Conservation (phyloP, 2,888 invertebrate genomes). For the Orchestes rusci region DNA sequence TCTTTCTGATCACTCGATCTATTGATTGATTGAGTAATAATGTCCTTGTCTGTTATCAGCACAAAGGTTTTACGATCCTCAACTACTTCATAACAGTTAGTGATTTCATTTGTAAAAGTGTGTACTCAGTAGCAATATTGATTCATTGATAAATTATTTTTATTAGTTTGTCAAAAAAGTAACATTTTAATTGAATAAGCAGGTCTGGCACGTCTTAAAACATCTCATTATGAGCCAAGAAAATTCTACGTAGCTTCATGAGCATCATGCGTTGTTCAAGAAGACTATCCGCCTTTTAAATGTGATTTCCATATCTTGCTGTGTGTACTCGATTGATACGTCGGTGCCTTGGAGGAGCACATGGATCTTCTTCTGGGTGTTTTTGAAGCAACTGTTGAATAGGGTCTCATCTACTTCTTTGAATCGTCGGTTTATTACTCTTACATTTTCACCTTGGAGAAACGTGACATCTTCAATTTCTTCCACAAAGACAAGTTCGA, state of each 20-base stretch:
- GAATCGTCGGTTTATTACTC: slow-evolving; percentile 36
- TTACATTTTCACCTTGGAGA: slow-evolving; percentile 33
- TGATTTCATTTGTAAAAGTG: too few relatives aligned
- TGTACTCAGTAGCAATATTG: too few relatives aligned
- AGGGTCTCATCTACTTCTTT: slow-evolving; percentile 34
- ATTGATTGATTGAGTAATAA: too few relatives aligned
- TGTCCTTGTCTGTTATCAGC: too few relatives aligned
- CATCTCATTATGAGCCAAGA: slow-evolving; percentile 38
- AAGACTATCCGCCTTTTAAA: slow-evolving; percentile 33
- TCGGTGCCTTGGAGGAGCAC: slow-evolving; percentile 29
- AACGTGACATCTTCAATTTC: too few relatives aligned
- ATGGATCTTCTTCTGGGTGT: slow-evolving; percentile 30
- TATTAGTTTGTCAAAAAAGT: too few relatives aligned
- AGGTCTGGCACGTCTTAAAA: slow-evolving; percentile 32
- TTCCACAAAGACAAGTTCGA: too few relatives aligned
- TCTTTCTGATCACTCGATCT: too few relatives aligned
- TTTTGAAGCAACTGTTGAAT: slow-evolving; percentile 33
- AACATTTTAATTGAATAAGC: too few relatives aligned
- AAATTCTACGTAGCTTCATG: slow-evolving; percentile 37
- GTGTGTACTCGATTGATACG: slow-evolving; percentile 30
- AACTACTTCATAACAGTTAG: too few relatives aligned
- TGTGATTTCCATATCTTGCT: slow-evolving; percentile 37
- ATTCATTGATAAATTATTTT: too few relatives aligned
- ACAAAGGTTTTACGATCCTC: too few relatives aligned
- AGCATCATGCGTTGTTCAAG: slow-evolving; percentile 38